Conservation (phyloP, 1,140 invertebrate species). For the Psix sp. region DNA sequence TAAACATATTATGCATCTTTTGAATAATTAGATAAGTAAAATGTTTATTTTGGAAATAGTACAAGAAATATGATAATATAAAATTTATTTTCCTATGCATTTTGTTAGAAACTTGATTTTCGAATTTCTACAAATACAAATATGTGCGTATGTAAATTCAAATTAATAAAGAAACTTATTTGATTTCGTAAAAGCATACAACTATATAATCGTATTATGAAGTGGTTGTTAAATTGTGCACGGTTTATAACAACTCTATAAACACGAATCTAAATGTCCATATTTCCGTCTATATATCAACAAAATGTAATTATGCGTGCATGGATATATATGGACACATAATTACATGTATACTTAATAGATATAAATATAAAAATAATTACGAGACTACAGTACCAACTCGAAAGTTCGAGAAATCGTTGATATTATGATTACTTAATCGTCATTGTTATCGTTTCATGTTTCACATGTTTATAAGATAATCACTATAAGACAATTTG, state of each 20-base stretch:
- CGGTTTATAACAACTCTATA: constrained; percentile 46
- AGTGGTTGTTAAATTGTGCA: constrained; percentile 39
- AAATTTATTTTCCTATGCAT: too few species aligned
- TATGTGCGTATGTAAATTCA: too few species aligned
- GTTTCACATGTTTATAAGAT: constrained; percentile 51
- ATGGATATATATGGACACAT: constrained; percentile 10
- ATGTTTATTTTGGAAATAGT: too few species aligned
- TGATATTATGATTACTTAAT: constrained; percentile 50
- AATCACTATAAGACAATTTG: constrained; percentile 35
- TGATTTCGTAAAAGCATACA: constrained; percentile 6
- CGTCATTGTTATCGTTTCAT: constrained; percentile 53
- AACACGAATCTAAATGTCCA: constrained; percentile 52
- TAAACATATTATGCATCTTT: too few species aligned
- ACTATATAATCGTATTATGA: constrained; percentile 15
- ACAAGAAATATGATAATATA: too few species aligned
- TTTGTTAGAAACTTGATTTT: too few species aligned
- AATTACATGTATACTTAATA: constrained; percentile 17
- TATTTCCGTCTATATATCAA: constrained; percentile 48
- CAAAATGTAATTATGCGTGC: constrained; percentile 24
- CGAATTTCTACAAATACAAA: too few species aligned
- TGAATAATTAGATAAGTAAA: too few species aligned
- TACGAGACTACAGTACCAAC: constrained; percentile 50
- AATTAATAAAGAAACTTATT: too few species aligned
- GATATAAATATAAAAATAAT: constrained; percentile 30
- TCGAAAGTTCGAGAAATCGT: constrained; percentile 57